Base-by-base conservation (phyloP, 1,140 invertebrate genomes). In the Phthorimaea operculella region DNA sequence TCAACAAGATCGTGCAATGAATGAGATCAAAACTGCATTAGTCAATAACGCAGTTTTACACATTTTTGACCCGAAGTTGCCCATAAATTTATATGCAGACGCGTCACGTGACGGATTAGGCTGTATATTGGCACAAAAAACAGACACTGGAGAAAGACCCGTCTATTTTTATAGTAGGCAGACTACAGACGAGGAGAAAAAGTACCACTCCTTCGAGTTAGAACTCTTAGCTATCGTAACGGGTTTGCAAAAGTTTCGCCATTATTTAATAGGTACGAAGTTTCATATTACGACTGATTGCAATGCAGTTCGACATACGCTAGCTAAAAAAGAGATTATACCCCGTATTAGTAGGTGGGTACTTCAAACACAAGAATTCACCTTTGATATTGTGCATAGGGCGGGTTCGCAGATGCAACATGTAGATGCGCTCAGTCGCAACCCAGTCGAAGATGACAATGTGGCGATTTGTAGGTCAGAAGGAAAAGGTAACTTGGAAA, bases 401-500 rank as follows among this genome's bases (percentile, higher is more conserved):
- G 21, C 48, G 4, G 55, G 57, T 15, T 14, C 52, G 36, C 62
- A 53, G 21, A 76, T 77, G 70, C 54, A 54, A 17, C 74, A 79
- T 48, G 74, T 68, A 0, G 76, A 83, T 54, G 69, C 72, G 0
- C 51, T 78, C 1, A 78, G 75, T 44, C 39, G 71, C 1, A 61
- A 70, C 45, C 60, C 64, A 1, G 21, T 52, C 39, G 11, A 16
- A 2, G n/a, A 39, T 39, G 4, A 15, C 44, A 10, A 12, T 34
- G 16, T 3, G 18, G 2, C 21, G 2, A 28, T 28, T 28, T 28
- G 21, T 28, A 28, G 21, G 21, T 28, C 21, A 28, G 21, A 28
- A 28, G 21, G 21, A 28, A 28, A 4, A 6, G 21, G 6, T 28
- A 28, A 28, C 6, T 28, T 6, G 21, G 47, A 18, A 15, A 7